Evolutionary conservation across 2,888 invertebrate species (phyloP).

Genomic region (Rhagophthalmus giganteus): DNA sequence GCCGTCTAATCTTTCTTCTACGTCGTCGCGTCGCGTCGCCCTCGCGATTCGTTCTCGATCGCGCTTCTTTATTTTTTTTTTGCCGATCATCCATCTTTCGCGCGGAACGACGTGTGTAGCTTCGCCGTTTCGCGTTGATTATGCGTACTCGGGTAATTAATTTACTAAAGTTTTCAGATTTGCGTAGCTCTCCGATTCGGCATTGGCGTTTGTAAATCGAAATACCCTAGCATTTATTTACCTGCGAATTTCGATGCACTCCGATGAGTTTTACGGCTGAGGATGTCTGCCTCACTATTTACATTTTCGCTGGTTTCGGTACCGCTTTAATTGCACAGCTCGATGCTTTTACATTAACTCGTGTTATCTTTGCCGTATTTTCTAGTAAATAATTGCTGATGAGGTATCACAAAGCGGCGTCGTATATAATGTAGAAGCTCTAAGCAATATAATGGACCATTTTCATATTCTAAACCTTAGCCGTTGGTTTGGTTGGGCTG

Average conservation of each 20-base stretch:
- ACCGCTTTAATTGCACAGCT: constrained; percentile 34
- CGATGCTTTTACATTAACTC: constrained; percentile 31
- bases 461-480: constrained; percentile 8
- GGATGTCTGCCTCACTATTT: constrained; percentile 21
- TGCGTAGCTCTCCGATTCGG: background rate
- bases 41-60: too few species aligned
- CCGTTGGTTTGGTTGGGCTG: background rate
- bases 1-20: constrained; percentile 6
- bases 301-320: constrained; percentile 32
- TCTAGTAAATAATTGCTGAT: constrained; percentile 22
- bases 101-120: too few species aligned
- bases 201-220: background rate
- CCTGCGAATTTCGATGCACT: constrained; percentile 21
- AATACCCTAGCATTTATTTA: constrained; percentile 12
- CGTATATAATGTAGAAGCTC: constrained; percentile 3
- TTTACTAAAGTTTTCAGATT: background rate
- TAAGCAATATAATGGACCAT: constrained; percentile 11
- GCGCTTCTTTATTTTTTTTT: too few species aligned
- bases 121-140: too few species aligned
- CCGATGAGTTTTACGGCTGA: constrained; percentile 15
- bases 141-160: too few species aligned
- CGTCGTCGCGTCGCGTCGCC: too few species aligned
- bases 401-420: constrained; percentile 17
- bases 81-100: too few species aligned
- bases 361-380: constrained; percentile 24